Base-by-base conservation (phyloP, 92 coral and sea anemone species). In the Palythoa heliodiscus region DNA sequence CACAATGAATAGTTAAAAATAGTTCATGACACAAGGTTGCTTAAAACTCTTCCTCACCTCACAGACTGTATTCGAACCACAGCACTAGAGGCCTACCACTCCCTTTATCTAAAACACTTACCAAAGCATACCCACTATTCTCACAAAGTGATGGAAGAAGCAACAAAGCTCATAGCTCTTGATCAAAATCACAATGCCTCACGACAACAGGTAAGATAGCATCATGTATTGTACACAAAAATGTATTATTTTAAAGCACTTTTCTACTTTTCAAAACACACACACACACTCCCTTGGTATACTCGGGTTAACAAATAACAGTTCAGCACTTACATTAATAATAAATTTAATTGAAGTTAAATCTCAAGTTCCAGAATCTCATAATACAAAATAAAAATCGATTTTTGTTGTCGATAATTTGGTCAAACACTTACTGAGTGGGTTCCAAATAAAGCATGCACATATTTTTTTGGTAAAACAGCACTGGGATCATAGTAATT, bases 151-250 rank as follows among this genome's bases (percentile, higher is more conserved):
- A 90, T 86, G 92, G 86, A 70, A 19, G 89, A 70, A 54, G 89
- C 86, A 9, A 85, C 89, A 5, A 83, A 85, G 78, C 86, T 89
- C 40, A 78, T 76, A 54, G 91, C 89, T 68, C 71, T 89, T 67
- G 91, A 89, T 66, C 91, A 89, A 64, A 89, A 89, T 78, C 75
- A 78, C 22, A 85, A 89, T 58, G 82, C 52, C 1, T 54, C 76
- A n/a, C 70, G 91, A 78, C 60, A 70, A 7, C 91, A 89, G 91
- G 91, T 83, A 83, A 50, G 38, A 20, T 25, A 20, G 22, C 35
- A 67, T 22, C 71, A 67, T 67, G 39, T 67, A 67, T 12, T 67
- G 14, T 67, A 63, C 70, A 63, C 20, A n/a, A n/a, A n/a, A n/a
- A n/a, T n/a, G n/a, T n/a, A n/a, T n/a, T n/a, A n/a, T n/a, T 63